Conservation (phyloP, 2,888 invertebrate species). For the Ophraella communa region DNA sequence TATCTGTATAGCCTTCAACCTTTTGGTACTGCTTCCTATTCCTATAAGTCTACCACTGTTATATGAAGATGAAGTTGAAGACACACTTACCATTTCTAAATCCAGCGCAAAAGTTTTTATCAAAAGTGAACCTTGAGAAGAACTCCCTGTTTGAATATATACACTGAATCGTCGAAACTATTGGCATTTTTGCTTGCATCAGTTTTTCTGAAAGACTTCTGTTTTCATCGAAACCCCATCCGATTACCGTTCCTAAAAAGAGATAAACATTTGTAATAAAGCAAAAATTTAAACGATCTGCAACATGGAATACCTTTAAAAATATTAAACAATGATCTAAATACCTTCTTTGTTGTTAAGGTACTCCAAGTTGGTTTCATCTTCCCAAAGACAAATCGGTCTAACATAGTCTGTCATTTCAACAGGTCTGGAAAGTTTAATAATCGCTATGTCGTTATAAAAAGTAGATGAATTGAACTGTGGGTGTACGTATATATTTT, state of each 20-base stretch:
- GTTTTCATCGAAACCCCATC: slow-evolving; percentile 65
- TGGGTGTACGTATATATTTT: slow-evolving; percentile 56
- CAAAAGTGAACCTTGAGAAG: slow-evolving; percentile 66
- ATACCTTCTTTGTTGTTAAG: slow-evolving; percentile 48
- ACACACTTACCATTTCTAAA: slow-evolving; percentile 56
- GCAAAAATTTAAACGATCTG: no score
- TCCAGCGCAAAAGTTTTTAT: slow-evolving; percentile 64
- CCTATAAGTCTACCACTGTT: no score
- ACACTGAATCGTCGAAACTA: slow-evolving; percentile 67
- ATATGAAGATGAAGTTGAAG: background rate
- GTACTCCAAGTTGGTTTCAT: slow-evolving; percentile 41
- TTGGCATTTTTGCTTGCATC: slow-evolving; percentile 67
- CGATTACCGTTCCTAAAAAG: slow-evolving; percentile 52
- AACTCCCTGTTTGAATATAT: slow-evolving; percentile 68
- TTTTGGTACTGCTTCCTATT: no score
- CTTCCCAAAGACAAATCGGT: slow-evolving; percentile 67
- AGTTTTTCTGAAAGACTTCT: slow-evolving; percentile 65
- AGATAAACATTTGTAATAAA: no score
- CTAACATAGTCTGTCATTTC: slow-evolving; percentile 63
- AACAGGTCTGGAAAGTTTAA: slow-evolving; percentile 62
- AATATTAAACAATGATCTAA: background rate
- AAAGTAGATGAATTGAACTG: slow-evolving; percentile 52
- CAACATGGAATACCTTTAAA: no score
- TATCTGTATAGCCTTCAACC: no score
- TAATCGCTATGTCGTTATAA: slow-evolving; percentile 65